Evolutionary conservation across 2,888 invertebrate species (phyloP).

Genomic region (Biston betularia): DNA sequence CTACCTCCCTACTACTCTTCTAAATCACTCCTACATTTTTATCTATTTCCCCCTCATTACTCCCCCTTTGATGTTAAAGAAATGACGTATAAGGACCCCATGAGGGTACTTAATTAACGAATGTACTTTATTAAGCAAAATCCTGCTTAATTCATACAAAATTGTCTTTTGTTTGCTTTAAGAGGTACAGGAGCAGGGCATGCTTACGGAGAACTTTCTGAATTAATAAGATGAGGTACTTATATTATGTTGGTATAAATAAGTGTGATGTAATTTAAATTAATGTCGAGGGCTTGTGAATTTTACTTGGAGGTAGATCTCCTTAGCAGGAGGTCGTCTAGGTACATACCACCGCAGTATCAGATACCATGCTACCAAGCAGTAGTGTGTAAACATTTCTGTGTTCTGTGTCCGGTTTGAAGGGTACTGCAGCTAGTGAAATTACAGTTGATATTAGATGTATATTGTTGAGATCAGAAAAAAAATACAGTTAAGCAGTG

Average conservation of each 20-base stretch:
- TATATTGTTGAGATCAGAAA: no score
- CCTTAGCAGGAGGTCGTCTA: no score
- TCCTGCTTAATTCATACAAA: conserved; percentile 31
- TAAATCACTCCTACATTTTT: conserved; percentile 10
- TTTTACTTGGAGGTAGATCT: no score
- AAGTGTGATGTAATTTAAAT: background rate
- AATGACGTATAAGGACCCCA: conserved; percentile 28
- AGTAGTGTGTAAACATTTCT: no score
- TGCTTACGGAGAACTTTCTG: conserved; percentile 23
- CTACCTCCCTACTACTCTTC: background rate
- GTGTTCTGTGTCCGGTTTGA: no score
- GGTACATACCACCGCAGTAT: no score
- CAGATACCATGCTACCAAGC: no score
- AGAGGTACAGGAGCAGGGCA: conserved; percentile 18
- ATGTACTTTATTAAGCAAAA: conserved; percentile 27
- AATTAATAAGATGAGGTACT: conserved; percentile 11
- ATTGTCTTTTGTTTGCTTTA: conserved; percentile 34
- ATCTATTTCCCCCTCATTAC: conserved; percentile 23
- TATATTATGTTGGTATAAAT: conserved; percentile 4
- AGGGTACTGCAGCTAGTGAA: no score
- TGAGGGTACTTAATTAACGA: conserved; percentile 34
- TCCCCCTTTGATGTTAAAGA: conserved; percentile 24
- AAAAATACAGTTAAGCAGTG: no score
- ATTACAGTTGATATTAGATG: no score
- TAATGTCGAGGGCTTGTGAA: background rate